Conservation (phyloP, 2,113 vertebrate genomes). For the Camarhynchus parvulus region DNA sequence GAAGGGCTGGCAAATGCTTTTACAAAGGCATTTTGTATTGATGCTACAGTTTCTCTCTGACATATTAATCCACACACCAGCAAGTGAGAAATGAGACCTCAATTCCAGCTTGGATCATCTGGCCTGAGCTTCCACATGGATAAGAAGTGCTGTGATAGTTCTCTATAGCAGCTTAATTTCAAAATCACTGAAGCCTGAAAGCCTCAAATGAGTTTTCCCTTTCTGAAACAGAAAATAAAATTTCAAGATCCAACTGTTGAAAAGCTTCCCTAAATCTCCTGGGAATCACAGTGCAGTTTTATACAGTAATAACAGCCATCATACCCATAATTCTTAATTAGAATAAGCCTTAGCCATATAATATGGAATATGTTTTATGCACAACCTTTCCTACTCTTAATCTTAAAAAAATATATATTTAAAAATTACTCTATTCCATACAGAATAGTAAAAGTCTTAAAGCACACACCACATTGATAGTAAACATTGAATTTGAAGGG, state of each 20-base stretch:
- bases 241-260: not conserved
- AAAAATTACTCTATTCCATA: not conserved
- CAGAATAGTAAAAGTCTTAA: not conserved
- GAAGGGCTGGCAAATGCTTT: not conserved
- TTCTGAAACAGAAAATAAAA: constrained; percentile 44
- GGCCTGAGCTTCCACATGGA: not conserved
- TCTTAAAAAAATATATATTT: not conserved
- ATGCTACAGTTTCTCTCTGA: not conserved
- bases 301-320: not conserved
- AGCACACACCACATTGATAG: not conserved
- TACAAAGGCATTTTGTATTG: not conserved
- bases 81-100: not conserved
- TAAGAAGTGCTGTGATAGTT: constrained; percentile 12
- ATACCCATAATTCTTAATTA: not conserved
- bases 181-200: constrained; percentile 22
- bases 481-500: constrained; percentile 13
- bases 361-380: not conserved
- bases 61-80: not conserved
- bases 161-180: constrained; percentile 39
- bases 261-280: constrained; percentile 4
- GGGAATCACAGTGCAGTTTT: not conserved
- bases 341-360: not conserved
- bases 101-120: not conserved
- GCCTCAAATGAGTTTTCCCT: constrained; percentile 34
- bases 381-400: not conserved